Percentiles rank a stretch among this genome's conserved stretches.
phyloP scores from a whole-genome alignment of 2,113 vertebrate genomes.

The Pseudopipra pipra region DNA sequence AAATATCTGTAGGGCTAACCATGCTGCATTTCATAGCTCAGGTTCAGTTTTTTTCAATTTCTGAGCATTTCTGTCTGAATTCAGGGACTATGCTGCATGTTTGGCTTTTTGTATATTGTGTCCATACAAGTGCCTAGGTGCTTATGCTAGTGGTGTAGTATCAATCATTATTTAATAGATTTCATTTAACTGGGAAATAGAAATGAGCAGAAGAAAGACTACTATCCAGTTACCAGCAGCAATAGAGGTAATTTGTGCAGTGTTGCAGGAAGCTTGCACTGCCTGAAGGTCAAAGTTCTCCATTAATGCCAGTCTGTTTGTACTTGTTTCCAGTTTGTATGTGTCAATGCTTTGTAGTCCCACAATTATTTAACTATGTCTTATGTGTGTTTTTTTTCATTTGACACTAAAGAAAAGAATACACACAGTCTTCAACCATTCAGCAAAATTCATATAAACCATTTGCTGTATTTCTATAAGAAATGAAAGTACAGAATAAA shows the following conservation, averaged over 20 bases:
- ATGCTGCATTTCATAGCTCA: neutral
- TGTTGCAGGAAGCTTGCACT: neutral
- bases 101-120: neutral
- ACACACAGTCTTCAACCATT: neutral
- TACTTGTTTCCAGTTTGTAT: neutral
- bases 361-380: neutral
- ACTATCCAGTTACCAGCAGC: neutral
- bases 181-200: neutral
- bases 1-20: constrained; percentile 10
- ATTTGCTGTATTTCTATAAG: neutral
- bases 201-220: neutral
- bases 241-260: neutral
- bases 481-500: neutral
- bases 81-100: neutral
- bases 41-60: constrained; percentile 17
- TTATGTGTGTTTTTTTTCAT: neutral
- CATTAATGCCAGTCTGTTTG: neutral
- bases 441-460: neutral
- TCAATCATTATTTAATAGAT: neutral
- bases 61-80: neutral
- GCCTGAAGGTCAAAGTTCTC: neutral
- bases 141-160: neutral
- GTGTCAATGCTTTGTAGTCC: neutral
- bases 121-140: neutral
- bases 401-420: neutral